These are phyloP conservation scores for Drosophila pallidifrons DNA, from an alignment of 1,140 invertebrate genomes.

Conservation along the genomic window DNA sequence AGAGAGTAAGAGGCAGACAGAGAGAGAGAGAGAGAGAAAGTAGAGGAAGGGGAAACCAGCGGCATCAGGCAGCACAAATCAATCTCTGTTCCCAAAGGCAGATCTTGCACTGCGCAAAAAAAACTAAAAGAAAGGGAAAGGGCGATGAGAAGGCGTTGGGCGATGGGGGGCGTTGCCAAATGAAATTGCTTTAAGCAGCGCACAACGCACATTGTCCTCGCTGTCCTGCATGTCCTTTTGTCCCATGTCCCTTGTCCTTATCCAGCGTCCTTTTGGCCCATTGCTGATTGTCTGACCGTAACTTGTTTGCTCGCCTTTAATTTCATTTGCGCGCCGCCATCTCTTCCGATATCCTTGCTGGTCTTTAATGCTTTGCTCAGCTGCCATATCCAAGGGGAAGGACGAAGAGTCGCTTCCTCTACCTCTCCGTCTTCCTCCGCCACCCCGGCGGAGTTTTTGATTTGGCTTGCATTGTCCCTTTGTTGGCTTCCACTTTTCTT, in stretches of 20 bases:
- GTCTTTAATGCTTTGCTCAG: constrained; percentile 39
- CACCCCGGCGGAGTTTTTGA: constrained; percentile 3
- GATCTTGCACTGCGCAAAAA: constrained; percentile 17
- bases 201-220: constrained; percentile 46
- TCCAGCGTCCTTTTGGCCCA: constrained; percentile 61
- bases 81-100: constrained; percentile 58
- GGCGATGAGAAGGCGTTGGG: constrained; percentile 15
- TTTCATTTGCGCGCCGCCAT: constrained; percentile 76
- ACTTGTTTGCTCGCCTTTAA: constrained; percentile 84
- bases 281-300: constrained; percentile 82
- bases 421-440: not conserved
- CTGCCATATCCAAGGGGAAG: constrained; percentile 10
- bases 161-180: constrained; percentile 56
- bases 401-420: not conserved
- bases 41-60: constrained; percentile 34
- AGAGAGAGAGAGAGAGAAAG: constrained; percentile 31
- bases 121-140: constrained; percentile 1
- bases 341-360: constrained; percentile 38
- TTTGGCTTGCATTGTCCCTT: constrained; percentile 33
- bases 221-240: constrained; percentile 9
- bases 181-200: constrained; percentile 75
- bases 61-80: constrained; percentile 48
- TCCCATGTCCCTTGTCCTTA: constrained; percentile 51
- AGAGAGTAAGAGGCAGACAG: constrained; percentile 10
- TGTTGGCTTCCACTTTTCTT: constrained; percentile 33